Percentiles rank a stretch among this genome's conserved stretches.
These are phyloP conservation scores for Sebastes trivittatus DNA, from an alignment of 2,797 vertebrate species.

Conservation along the genomic window DNA sequence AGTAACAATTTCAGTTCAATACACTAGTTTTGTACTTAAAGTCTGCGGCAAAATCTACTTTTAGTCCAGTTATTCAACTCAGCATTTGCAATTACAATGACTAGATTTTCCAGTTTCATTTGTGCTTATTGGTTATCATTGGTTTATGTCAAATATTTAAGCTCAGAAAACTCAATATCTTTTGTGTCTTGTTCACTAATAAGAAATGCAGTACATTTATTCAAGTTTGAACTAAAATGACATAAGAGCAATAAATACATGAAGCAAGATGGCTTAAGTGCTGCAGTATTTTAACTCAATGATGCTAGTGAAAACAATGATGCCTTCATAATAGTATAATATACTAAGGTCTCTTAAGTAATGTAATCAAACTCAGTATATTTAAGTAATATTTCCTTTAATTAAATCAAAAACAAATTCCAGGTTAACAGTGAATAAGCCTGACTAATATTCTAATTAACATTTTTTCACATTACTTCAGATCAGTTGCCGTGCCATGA, in stretches of 20 bases:
- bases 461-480: neutral
- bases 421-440: neutral
- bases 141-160: neutral
- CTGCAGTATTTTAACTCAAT: neutral
- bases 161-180: neutral
- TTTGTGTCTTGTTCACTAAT: neutral
- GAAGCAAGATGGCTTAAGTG: neutral
- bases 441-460: conserved; percentile 17
- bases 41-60: neutral
- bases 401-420: neutral
- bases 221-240: neutral
- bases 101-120: neutral
- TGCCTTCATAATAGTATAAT: neutral
- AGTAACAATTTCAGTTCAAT: neutral
- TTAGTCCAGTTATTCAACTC: neutral
- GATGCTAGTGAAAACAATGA: neutral
- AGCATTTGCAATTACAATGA: neutral
- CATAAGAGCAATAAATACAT: neutral
- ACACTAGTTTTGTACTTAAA: neutral
- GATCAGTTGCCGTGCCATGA: neutral
- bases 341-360: neutral
- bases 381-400: neutral
- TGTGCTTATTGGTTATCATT: neutral
- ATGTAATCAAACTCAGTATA: neutral
- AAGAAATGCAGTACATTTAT: neutral